These are phyloP conservation scores for Babyrousa celebensis DNA, from an alignment of 2,797 vertebrate species.

Conservation along the genomic window DNA sequence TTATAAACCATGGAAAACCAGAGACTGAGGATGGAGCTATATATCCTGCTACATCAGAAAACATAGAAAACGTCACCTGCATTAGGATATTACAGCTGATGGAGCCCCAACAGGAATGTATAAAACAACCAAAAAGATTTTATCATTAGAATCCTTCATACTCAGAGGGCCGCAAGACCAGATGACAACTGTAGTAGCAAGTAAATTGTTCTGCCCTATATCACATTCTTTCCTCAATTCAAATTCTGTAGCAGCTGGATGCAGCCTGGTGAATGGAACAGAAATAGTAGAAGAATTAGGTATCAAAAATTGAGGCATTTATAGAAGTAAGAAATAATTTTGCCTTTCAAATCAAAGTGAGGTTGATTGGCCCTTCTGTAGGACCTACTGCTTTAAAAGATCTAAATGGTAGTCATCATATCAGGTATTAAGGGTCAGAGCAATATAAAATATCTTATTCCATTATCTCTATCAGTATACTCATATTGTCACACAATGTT, in stretches of 20 bases:
- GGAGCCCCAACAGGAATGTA: background rate
- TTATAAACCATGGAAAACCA: background rate
- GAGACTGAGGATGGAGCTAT: background rate
- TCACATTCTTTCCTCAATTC: background rate
- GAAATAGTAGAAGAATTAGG: background rate
- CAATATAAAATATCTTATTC: background rate
- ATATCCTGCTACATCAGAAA: background rate
- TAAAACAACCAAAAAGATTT: background rate
- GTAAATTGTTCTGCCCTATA: background rate
- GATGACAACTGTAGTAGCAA: background rate
- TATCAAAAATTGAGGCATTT: background rate
- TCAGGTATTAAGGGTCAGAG: background rate
- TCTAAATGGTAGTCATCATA: background rate
- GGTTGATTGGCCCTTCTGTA: background rate
- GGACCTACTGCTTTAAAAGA: background rate
- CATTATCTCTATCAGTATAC: background rate
- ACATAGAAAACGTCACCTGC: background rate
- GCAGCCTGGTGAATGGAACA: background rate
- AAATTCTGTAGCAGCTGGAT: background rate
- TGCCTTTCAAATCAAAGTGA: background rate
- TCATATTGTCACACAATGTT: background rate
- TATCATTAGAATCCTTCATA: background rate
- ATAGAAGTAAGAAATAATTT: background rate
- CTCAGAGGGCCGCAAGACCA: background rate
- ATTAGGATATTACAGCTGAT: background rate